Percentiles rank a stretch among this genome's conserved stretches.
Evolutionary conservation across 2,113 vertebrate genomes (phyloP).

Genomic region (Saimiri boliviensis): DNA sequence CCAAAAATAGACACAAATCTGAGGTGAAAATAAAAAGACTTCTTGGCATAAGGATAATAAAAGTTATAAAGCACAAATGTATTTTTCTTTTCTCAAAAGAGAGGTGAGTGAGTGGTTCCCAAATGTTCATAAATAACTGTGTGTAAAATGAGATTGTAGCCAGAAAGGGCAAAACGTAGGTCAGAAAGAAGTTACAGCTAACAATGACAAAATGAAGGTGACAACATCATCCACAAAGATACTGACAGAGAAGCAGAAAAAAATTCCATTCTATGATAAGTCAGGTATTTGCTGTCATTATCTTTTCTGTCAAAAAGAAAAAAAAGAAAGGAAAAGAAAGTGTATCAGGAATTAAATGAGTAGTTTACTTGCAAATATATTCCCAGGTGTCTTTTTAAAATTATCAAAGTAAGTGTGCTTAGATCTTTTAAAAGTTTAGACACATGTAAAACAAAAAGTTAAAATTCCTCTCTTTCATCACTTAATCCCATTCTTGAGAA

Average conservation of each 20-base stretch:
- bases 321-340: neutral
- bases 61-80: neutral
- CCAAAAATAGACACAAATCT: neutral
- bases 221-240: neutral
- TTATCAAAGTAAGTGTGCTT: neutral
- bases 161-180: neutral
- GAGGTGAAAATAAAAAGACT: neutral
- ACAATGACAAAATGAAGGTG: neutral
- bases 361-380: neutral
- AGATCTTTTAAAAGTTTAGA: neutral
- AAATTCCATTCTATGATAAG: neutral
- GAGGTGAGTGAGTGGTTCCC: neutral
- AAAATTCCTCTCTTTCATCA: neutral
- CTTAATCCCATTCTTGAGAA: neutral
- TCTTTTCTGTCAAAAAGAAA: neutral
- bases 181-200: neutral
- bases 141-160: neutral
- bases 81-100: neutral
- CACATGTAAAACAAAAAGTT: neutral
- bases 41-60: neutral
- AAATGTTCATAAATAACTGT: neutral
- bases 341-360: neutral
- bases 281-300: neutral
- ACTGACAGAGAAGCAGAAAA: neutral
- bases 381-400: neutral